These are phyloP conservation scores for Nesidiocoris tenuis DNA, from an alignment of 2,888 invertebrate species.

Conservation along the genomic window DNA sequence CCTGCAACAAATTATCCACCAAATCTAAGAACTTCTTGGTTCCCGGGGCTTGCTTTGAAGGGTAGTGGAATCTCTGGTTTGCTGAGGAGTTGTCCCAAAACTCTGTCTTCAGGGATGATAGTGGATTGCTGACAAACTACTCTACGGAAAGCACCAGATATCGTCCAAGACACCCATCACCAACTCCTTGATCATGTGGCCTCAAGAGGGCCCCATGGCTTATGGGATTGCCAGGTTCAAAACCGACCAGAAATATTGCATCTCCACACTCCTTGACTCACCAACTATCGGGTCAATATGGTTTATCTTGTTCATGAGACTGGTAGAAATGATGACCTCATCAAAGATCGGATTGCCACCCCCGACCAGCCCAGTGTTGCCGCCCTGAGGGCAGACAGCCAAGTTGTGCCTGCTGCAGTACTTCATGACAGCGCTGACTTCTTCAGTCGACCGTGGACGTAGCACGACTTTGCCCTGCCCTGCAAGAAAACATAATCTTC, in stretches of 20 bases:
- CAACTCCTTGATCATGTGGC: too few species aligned
- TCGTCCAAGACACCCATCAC: too few species aligned
- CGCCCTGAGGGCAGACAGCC: constrained; percentile 95
- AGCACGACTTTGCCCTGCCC: constrained; percentile 71
- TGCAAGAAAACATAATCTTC: constrained; percentile 42
- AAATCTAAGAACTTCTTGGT: neutral
- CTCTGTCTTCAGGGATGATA: too few species aligned
- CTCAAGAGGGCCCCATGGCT: too few species aligned
- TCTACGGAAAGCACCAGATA: too few species aligned
- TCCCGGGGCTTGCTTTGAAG: neutral
- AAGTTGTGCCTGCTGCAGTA: constrained; percentile 80
- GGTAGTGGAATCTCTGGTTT: too few species aligned
- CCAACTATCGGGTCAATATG: constrained; percentile 66
- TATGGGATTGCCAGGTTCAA: too few species aligned
- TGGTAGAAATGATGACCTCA: constrained; percentile 85
- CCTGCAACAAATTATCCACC: too few species aligned
- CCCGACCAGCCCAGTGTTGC: constrained; percentile 95
- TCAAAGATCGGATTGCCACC: constrained; percentile 97
- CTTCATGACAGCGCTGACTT: constrained; percentile 80
- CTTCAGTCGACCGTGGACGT: constrained; percentile 80
- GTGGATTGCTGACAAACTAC: too few species aligned
- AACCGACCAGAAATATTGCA: neutral
- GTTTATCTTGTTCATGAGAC: constrained; percentile 79
- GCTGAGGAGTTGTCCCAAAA: too few species aligned
- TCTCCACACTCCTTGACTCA: too few species aligned